Evolutionary conservation across 2,113 vertebrate genomes (phyloP).

Genomic region (Phyllopteryx taeniolatus): DNA sequence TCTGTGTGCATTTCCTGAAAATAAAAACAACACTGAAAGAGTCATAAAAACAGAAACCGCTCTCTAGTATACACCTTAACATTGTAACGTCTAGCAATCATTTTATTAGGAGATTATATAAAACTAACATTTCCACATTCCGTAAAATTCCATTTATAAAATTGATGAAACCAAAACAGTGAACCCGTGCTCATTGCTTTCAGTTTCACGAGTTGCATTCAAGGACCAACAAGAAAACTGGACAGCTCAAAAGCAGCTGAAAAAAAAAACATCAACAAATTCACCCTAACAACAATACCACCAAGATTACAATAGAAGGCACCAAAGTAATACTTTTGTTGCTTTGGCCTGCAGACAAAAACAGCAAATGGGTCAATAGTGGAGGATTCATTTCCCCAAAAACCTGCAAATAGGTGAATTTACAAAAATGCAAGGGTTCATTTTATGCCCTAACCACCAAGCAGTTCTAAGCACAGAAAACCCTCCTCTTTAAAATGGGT

Average conservation of each 20-base stretch:
- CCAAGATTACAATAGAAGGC: neutral
- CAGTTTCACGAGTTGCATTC: neutral
- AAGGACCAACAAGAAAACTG: neutral
- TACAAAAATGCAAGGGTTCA: too few relatives aligned
- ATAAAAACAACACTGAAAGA: neutral
- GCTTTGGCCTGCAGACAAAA: too few relatives aligned
- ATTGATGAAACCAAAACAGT: too few relatives aligned
- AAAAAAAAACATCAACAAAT: neutral
- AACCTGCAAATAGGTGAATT: too few relatives aligned
- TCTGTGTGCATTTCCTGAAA: constrained; percentile 21
- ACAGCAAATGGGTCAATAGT: too few relatives aligned
- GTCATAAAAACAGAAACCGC: neutral
- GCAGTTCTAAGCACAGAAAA: neutral
- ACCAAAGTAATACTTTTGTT: neutral
- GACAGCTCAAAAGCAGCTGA: neutral
- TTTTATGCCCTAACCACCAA: too few relatives aligned
- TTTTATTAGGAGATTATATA: neutral
- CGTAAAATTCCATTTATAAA: too few relatives aligned
- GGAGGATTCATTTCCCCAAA: too few relatives aligned
- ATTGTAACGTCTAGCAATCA: neutral
- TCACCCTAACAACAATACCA: neutral
- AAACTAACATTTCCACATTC: too few relatives aligned
- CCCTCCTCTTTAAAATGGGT: neutral
- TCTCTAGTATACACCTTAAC: neutral
- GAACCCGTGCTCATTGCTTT: too few relatives aligned